Evolutionary conservation across 2,797 vertebrate genomes (phyloP).

Genomic region (Cryptoblepharus egeriae): DNA sequence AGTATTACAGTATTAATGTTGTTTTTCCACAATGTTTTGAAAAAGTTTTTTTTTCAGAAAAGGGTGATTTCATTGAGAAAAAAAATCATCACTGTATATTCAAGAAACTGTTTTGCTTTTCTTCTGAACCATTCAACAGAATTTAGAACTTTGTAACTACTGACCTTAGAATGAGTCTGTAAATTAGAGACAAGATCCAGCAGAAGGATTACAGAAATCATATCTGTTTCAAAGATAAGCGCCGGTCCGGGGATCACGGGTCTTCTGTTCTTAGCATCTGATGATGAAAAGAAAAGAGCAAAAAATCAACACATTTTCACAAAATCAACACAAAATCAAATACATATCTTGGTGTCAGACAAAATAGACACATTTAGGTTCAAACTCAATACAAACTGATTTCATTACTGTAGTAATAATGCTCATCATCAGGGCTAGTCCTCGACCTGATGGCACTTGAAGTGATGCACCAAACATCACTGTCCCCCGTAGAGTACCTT

Average conservation of each 20-base stretch:
- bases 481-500: no score
- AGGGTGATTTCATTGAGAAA: constrained; percentile 47
- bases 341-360: neutral
- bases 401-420: neutral
- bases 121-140: constrained; percentile 57
- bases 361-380: neutral
- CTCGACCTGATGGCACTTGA: no score
- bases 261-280: constrained; percentile 26
- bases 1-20: no score
- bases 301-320: constrained; percentile 15
- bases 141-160: constrained; percentile 53
- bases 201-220: constrained; percentile 33
- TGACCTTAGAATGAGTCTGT: constrained; percentile 23
- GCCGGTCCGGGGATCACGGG: rapidly evolving
- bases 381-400: neutral
- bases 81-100: constrained; percentile 52
- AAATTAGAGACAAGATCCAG: constrained; percentile 48
- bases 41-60: constrained; percentile 26
- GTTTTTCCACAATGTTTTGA: neutral
- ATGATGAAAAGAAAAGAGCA: constrained; percentile 6
- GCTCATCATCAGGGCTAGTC: neutral
- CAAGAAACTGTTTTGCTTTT: constrained; percentile 41
- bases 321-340: constrained; percentile 11
- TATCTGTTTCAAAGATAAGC: constrained; percentile 29
- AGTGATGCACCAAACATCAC: no score